These are phyloP conservation scores for Drosophila mimetica DNA, from an alignment of 2,888 invertebrate genomes.

Conservation along the genomic window DNA sequence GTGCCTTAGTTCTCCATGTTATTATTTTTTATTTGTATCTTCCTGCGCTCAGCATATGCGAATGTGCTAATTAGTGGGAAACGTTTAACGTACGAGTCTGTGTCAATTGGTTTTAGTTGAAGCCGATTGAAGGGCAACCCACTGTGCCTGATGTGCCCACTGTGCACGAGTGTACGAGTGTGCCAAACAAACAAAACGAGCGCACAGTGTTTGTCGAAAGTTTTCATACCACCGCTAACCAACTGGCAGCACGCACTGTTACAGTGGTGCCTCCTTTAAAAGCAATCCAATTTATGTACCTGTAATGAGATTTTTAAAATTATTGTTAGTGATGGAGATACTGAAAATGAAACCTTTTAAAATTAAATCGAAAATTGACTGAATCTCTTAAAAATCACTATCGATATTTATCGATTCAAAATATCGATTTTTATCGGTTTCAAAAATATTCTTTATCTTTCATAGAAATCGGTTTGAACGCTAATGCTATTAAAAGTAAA, in stretches of 20 bases:
- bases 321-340: neutral
- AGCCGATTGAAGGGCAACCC: conserved; percentile 44
- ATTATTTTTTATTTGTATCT: conserved; percentile 6
- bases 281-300: too few species aligned
- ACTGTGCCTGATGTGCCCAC: conserved; percentile 21
- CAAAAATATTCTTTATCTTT: too few species aligned
- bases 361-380: neutral
- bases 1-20: conserved; percentile 8
- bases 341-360: neutral
- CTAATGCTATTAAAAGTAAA: too few species aligned
- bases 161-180: conserved; percentile 31
- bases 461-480: too few species aligned
- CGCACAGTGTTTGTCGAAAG: conserved; percentile 30
- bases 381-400: too few species aligned
- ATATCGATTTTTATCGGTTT: too few species aligned
- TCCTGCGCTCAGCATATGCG: conserved; percentile 32
- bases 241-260: conserved; percentile 24
- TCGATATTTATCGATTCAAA: too few species aligned
- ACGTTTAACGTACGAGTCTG: conserved; percentile 58
- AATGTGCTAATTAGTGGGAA: conserved; percentile 73
- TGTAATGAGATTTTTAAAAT: neutral
- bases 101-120: conserved; percentile 25
- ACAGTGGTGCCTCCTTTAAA: too few species aligned
- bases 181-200: conserved; percentile 24
- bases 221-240: conserved; percentile 28